Evolutionary conservation across 2,888 invertebrate species (phyloP), one percentile per base, ranked within the genome.

Genomic region (Deilephila porcellus): DNA sequence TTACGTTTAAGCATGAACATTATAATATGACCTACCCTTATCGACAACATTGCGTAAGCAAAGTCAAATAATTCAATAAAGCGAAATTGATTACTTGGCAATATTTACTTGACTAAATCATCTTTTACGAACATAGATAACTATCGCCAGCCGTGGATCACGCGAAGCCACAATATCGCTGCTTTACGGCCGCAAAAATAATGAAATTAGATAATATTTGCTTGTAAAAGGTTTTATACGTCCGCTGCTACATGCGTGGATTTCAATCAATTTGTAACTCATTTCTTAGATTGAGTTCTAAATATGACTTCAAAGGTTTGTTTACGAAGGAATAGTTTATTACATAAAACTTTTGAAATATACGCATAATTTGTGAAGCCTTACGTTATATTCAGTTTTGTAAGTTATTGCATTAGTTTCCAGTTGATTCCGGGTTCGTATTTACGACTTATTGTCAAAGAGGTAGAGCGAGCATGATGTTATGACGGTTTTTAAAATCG

Each of bases 171-270:
- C 84, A 79, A 84, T 87, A 81, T 85, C 85, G 84, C 82, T 82
- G 86, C 81, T 90, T 84, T 86, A 87, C 83, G 85, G 84, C 83
- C 85, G 85, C 88, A 87, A 88, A 89, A 88, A 88, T 91, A 90
- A 92, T 92, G 88, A 92, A 91, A 91, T 93, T 90, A 92, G 85
- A 79, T 83, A 85, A 85, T 87, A 85, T 86, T 85, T 78, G 79
- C 78, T 78, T 79, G 80, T 84, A 81, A 83, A 86, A 84, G 78
- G 77, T 76, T 83, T 81, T 79, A 83, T 81, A 77, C 79, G 79
- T 83, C 80, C 80, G 78, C 74, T 76, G 74, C 75, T 52, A 45
- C 45, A 56, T 56, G 20, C 17, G 67, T 52, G 45, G 25, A n/a
- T 17, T 64, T 25, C 25, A 67, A 67, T 29, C 14, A 4, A 67